A percentile compares a stretch with the other conserved stretches of the same genome.
These are phyloP conservation scores for Rynchops niger DNA, from an alignment of 2,113 vertebrate species.

Conservation along the genomic window DNA sequence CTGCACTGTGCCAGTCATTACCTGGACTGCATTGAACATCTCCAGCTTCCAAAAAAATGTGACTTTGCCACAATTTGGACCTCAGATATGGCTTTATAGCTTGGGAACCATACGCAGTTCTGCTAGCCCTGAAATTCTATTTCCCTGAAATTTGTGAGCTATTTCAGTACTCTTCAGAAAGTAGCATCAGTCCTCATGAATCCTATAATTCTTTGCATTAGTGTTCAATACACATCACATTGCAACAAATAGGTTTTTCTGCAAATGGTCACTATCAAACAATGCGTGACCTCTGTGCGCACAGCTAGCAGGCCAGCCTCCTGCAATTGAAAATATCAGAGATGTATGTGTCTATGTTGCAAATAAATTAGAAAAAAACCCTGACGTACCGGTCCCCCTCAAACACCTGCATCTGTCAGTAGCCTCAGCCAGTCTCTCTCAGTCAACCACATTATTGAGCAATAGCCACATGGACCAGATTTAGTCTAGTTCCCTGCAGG, in stretches of 20 bases:
- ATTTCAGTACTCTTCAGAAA: background rate
- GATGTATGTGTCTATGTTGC: rapidly evolving
- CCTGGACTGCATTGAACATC: background rate
- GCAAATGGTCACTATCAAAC: background rate
- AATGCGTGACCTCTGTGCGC: rapidly evolving
- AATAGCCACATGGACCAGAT: background rate
- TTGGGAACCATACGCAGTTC: background rate
- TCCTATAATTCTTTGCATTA: background rate
- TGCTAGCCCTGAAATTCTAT: background rate
- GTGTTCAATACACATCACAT: rapidly evolving
- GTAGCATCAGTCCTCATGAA: background rate
- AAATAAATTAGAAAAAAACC: background rate
- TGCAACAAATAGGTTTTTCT: background rate
- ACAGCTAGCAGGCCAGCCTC: background rate
- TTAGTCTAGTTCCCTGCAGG: background rate
- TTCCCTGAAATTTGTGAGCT: background rate
- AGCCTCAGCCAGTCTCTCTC: background rate
- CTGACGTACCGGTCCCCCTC: background rate
- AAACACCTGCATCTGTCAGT: background rate
- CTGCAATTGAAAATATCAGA: background rate
- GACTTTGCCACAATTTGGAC: background rate
- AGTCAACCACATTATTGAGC: background rate
- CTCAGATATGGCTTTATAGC: background rate
- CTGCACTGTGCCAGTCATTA: background rate
- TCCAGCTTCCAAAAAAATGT: background rate